These are phyloP conservation scores for Takifugu rubripes DNA, from an alignment of 2,797 vertebrate species.

Conservation along the genomic window DNA sequence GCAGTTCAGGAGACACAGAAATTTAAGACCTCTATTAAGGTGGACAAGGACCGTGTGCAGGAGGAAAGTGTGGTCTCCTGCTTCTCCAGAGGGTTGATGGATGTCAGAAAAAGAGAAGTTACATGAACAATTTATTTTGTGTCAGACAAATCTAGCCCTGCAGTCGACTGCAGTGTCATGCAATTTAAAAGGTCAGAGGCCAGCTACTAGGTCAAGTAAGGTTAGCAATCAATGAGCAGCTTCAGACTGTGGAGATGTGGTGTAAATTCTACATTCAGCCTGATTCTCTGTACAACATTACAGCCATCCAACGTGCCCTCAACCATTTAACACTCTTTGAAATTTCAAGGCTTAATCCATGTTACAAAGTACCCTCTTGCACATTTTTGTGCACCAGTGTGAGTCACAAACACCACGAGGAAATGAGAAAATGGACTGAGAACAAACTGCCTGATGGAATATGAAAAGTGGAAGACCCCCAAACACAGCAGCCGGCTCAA, in stretches of 20 bases:
- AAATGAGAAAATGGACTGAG: too few species aligned
- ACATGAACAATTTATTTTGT: constrained; percentile 33
- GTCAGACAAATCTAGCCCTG: constrained; percentile 13
- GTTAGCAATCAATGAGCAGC: constrained; percentile 26
- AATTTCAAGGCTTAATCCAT: too few species aligned
- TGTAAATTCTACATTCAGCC: too few species aligned
- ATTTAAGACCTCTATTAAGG: background rate
- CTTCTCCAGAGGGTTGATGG: constrained; percentile 22
- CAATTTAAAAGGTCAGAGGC: constrained; percentile 25
- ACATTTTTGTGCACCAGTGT: too few species aligned
- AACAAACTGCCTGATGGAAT: too few species aligned
- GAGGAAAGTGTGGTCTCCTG: constrained; percentile 7
- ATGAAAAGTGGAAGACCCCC: too few species aligned
- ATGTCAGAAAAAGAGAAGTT: constrained; percentile 30
- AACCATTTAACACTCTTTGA: too few species aligned
- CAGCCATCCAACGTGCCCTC: too few species aligned
- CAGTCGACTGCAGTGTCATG: background rate
- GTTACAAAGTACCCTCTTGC: too few species aligned
- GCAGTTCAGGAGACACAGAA: background rate
- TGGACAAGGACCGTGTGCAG: constrained; percentile 10
- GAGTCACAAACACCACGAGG: too few species aligned
- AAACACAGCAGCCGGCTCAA: too few species aligned
- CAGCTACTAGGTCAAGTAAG: constrained; percentile 34
- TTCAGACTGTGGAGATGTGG: background rate
- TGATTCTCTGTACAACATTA: too few species aligned